phyloP scores from a whole-genome alignment of 1,140 invertebrate species.

The Meloidogyne floridensis region DNA sequence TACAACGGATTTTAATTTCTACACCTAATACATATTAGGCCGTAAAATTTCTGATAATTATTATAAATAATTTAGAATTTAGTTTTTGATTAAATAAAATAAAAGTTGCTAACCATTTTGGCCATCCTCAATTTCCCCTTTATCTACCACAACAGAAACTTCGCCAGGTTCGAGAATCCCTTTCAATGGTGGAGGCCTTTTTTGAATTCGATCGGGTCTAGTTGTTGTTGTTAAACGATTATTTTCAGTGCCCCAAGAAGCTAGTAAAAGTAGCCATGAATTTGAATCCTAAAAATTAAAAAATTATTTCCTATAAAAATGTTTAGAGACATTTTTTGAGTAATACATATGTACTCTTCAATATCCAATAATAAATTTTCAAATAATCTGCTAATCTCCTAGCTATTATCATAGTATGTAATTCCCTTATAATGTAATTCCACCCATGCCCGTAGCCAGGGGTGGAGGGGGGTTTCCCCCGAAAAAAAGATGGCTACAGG shows the following conservation, averaged over 20 bases:
- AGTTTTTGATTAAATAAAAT: not conserved
- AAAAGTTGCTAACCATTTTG: not conserved
- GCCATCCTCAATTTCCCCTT: slow-evolving; percentile 20
- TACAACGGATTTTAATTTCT: too few relatives aligned
- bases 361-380: too few relatives aligned
- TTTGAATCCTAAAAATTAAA: slow-evolving; percentile 44
- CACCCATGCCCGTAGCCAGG: slow-evolving; percentile 31
- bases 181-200: slow-evolving; percentile 6
- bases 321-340: too few relatives aligned
- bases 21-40: too few relatives aligned
- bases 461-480: too few relatives aligned
- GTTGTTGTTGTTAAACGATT: slow-evolving; percentile 27
- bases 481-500: too few relatives aligned
- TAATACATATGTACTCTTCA: too few relatives aligned
- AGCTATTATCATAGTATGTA: too few relatives aligned
- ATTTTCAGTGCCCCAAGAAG: slow-evolving; percentile 46
- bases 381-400: too few relatives aligned
- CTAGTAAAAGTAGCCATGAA: slow-evolving; percentile 48
- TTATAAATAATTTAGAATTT: slow-evolving; percentile 12
- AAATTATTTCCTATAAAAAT: not conserved
- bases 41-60: not conserved
- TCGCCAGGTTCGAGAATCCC: slow-evolving; percentile 2
- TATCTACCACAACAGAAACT: slow-evolving; percentile 13
- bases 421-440: too few relatives aligned
- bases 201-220: not conserved